phyloP scores from a whole-genome alignment of 2,888 invertebrate species.

The Beris chalybata region DNA sequence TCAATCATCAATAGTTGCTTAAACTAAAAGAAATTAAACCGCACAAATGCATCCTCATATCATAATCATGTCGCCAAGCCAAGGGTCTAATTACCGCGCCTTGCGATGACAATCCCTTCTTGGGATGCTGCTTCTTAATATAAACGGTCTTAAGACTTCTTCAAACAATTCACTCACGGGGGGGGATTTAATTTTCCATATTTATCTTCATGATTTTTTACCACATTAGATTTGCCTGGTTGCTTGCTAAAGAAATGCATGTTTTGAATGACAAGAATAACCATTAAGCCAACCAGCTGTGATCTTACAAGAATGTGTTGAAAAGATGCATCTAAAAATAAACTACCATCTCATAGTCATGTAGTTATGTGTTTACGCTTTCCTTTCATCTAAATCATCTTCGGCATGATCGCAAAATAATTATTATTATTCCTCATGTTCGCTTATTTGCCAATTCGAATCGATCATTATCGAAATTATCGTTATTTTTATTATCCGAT shows the following conservation, averaged over 20 bases:
- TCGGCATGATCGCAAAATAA: conserved; percentile 16
- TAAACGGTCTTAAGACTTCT: conserved; percentile 10
- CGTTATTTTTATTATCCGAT: background rate
- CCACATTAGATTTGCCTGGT: conserved; percentile 2
- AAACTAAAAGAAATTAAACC: conserved; percentile 23
- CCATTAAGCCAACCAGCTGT: conserved; percentile 13
- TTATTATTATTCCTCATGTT: conserved; percentile 1
- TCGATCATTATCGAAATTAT: no score
- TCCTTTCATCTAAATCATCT: conserved; percentile 24
- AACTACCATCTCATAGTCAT: conserved; percentile 13
- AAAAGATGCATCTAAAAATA: conserved; percentile 24
- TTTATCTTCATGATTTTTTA: background rate
- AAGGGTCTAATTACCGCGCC: conserved; percentile 9
- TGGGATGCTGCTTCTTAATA: background rate
- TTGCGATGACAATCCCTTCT: conserved; percentile 6
- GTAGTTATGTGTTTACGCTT: conserved; percentile 10
- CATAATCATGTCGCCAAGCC: conserved; percentile 26
- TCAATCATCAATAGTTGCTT: conserved; percentile 14
- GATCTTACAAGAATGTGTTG: background rate
- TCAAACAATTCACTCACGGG: conserved; percentile 3
- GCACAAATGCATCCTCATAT: conserved; percentile 31
- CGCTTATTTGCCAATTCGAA: no score
- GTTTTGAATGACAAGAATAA: conserved; percentile 4
- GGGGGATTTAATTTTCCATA: conserved; percentile 9
- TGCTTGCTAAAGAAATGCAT: conserved; percentile 21